These are phyloP conservation scores for Microchirus variegatus DNA, from an alignment of 2,797 vertebrate species.

Conservation along the genomic window DNA sequence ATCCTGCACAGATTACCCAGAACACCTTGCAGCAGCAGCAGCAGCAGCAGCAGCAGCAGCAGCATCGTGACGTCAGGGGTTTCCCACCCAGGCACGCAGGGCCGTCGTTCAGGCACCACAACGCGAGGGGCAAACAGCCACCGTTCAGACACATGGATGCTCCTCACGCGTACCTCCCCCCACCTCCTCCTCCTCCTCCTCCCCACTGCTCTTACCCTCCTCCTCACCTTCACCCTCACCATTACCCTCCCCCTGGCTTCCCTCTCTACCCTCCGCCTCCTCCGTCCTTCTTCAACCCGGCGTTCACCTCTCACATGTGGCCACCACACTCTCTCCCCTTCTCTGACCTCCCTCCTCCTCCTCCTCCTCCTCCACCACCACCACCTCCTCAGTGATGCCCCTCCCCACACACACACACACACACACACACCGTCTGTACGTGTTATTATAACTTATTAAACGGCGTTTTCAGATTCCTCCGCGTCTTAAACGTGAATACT, in stretches of 20 bases:
- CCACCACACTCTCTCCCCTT: slow-evolving; percentile 44
- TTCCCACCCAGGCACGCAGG: slow-evolving; percentile 30
- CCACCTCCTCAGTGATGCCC: slow-evolving; percentile 55
- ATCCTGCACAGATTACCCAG: slow-evolving; percentile 11
- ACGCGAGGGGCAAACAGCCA: slow-evolving; percentile 17
- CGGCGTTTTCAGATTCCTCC: too few species aligned
- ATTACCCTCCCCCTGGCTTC: slow-evolving; percentile 49
- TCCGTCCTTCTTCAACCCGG: slow-evolving; percentile 52
- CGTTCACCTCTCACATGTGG: slow-evolving; percentile 52
- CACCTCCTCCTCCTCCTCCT: slow-evolving; percentile 39
- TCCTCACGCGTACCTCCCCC: slow-evolving; percentile 37
- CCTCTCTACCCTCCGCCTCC: slow-evolving; percentile 52
- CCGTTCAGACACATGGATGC: slow-evolving; percentile 11
- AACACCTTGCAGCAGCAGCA: slow-evolving; percentile 23
- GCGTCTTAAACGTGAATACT: too few species aligned
- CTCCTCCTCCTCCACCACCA: slow-evolving; percentile 39
- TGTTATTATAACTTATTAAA: too few species aligned
- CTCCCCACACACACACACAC: neutral
- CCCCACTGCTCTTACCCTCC: slow-evolving; percentile 54
- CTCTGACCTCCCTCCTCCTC: slow-evolving; percentile 46
- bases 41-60: slow-evolving; percentile 8
- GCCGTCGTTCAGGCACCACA: slow-evolving; percentile 41
- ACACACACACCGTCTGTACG: too few species aligned
- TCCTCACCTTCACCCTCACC: slow-evolving; percentile 27
- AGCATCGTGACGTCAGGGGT: slow-evolving; percentile 1